phyloP scores from a whole-genome alignment of 2,797 vertebrate genomes.

The Buceros bicornis region DNA sequence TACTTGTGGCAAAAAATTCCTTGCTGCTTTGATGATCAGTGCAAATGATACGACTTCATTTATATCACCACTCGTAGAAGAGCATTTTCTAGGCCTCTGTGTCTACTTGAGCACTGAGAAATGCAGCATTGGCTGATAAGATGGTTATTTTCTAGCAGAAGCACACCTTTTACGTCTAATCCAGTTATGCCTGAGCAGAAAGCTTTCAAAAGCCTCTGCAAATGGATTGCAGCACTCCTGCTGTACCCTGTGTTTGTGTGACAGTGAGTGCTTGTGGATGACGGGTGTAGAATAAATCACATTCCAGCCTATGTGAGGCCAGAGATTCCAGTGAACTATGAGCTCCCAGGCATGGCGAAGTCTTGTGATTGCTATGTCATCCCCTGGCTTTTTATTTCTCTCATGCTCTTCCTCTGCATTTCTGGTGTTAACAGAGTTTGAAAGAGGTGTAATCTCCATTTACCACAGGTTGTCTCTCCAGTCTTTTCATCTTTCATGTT shows the following conservation, averaged over 20 bases:
- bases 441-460: not conserved
- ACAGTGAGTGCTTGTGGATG: not conserved
- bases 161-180: constrained; percentile 14
- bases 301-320: constrained; percentile 10
- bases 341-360: not conserved
- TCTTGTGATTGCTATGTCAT: constrained; percentile 21
- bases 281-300: not conserved
- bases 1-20: constrained; percentile 37
- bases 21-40: constrained; percentile 12
- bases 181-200: constrained; percentile 7
- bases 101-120: constrained; percentile 46
- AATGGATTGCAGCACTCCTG: constrained; percentile 15
- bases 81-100: not conserved
- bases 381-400: not conserved
- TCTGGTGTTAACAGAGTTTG: not conserved
- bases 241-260: constrained; percentile 5
- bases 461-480: not conserved
- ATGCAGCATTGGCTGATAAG: constrained; percentile 25
- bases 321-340: not conserved
- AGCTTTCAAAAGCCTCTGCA: constrained; percentile 29
- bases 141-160: constrained; percentile 19
- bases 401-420: not conserved
- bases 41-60: constrained; percentile 40
- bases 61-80: constrained; percentile 19
- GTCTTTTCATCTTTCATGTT: not conserved